These are phyloP conservation scores for Dallia pectoralis DNA, from an alignment of 2,797 vertebrate species.

Conservation along the genomic window DNA sequence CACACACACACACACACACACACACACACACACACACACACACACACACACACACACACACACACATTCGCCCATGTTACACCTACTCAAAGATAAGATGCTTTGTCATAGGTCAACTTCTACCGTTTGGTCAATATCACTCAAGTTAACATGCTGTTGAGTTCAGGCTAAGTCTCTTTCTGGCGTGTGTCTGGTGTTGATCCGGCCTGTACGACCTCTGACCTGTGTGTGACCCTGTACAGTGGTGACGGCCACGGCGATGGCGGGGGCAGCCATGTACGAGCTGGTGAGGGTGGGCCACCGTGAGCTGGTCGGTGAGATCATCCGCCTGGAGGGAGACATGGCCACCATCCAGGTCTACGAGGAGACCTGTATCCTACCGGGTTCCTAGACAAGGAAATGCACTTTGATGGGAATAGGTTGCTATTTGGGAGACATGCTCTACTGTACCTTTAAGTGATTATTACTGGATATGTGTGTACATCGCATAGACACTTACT, in stretches of 20 bases:
- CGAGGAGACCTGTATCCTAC: conserved; percentile 99
- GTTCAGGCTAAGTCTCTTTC: neutral
- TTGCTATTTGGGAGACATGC: neutral
- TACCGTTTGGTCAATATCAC: neutral
- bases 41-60: neutral
- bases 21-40: neutral
- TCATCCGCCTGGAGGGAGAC: conserved; percentile 97
- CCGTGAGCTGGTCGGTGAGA: conserved; percentile 96
- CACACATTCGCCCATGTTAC: neutral
- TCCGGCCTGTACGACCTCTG: neutral
- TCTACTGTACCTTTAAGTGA: neutral
- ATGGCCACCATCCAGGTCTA: conserved; percentile 99
- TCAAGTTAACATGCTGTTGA: neutral
- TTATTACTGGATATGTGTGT: neutral
- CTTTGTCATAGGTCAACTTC: neutral
- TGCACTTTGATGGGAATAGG: neutral
- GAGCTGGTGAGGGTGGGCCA: conserved; percentile 97
- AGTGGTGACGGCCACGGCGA: conserved; percentile 95
- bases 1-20: neutral
- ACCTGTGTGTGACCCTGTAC: neutral
- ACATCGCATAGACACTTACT: too few relatives aligned
- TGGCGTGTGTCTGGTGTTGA: conserved; percentile 6
- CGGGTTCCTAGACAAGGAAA: neutral
- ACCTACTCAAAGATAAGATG: neutral
- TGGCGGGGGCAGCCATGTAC: conserved; percentile 98